A percentile compares a stretch with the other conserved stretches of the same genome.
These are phyloP conservation scores for Mixornis gularis DNA, from an alignment of 2,113 vertebrate genomes.

Conservation along the genomic window DNA sequence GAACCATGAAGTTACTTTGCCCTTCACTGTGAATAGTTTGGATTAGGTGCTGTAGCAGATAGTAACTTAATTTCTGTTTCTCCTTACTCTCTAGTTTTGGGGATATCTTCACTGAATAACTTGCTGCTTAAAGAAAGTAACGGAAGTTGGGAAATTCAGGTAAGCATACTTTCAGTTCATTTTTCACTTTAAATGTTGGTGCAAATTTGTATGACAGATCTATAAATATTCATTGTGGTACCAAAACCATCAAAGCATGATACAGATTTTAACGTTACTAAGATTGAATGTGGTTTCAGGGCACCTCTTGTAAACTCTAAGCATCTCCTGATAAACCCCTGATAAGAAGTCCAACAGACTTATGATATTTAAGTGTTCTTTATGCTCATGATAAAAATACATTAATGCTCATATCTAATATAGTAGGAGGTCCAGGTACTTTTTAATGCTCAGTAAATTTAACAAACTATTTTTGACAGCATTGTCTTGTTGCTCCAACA, in stretches of 20 bases:
- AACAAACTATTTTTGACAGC: neutral
- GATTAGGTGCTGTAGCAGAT: neutral
- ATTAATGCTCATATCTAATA: neutral
- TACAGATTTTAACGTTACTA: neutral
- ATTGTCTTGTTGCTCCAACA: neutral
- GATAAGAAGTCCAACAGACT: neutral
- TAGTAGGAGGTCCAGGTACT: neutral
- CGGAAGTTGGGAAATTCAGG: constrained; percentile 6
- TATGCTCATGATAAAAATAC: neutral
- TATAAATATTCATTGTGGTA: constrained; percentile 1
- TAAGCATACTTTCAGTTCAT: neutral
- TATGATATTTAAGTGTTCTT: neutral
- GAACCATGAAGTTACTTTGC: neutral
- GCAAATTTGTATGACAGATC: neutral
- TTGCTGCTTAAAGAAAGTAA: neutral
- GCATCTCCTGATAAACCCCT: neutral
- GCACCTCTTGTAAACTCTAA: constrained; percentile 6
- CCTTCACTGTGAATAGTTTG: neutral
- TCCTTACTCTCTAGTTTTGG: neutral
- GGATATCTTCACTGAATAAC: neutral
- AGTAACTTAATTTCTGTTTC: neutral
- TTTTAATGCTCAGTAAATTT: neutral
- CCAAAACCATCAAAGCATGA: neutral
- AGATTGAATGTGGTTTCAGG: neutral
- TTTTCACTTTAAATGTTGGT: neutral